These are phyloP conservation scores for Amphimedon queenslandica DNA, from an alignment of 37 sponge, comb jelly and placozoan species.

Conservation along the genomic window DNA sequence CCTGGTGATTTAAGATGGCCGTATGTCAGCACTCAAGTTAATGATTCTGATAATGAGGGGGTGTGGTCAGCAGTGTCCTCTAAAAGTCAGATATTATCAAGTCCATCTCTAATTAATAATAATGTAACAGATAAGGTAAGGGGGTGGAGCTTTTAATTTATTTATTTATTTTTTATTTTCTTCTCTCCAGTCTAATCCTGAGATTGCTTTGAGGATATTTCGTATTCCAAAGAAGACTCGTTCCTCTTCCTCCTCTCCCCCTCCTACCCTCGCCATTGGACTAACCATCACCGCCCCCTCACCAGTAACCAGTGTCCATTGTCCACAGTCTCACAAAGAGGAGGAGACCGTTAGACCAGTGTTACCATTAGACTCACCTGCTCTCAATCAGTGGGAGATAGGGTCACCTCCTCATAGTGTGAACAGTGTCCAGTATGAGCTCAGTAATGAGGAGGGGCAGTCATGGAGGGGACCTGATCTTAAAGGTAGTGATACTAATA, in stretches of 20 bases:
- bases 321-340: too few relatives aligned
- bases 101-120: too few relatives aligned
- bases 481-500: conserved; percentile 20
- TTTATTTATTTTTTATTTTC: not conserved
- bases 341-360: too few relatives aligned
- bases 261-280: not conserved
- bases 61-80: too few relatives aligned
- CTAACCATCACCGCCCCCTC: too few relatives aligned
- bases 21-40: not conserved
- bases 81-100: too few relatives aligned
- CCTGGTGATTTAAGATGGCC: not conserved
- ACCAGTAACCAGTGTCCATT: too few relatives aligned
- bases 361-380: not conserved
- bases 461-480: conserved; percentile 22
- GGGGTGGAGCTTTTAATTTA: too few relatives aligned
- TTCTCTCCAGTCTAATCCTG: not conserved
- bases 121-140: too few relatives aligned
- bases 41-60: not conserved
- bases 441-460: conserved; percentile 13
- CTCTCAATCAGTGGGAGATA: not conserved
- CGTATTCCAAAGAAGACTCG: too few relatives aligned
- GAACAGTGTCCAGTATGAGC: conserved; percentile 3
- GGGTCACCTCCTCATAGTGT: conserved; percentile 1
- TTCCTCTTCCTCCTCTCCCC: not conserved
- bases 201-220: too few relatives aligned